A percentile compares a stretch with the other conserved stretches of the same genome.
These are phyloP conservation scores for Polydrusus tereticollis DNA, from an alignment of 2,888 invertebrate genomes.

Conservation along the genomic window DNA sequence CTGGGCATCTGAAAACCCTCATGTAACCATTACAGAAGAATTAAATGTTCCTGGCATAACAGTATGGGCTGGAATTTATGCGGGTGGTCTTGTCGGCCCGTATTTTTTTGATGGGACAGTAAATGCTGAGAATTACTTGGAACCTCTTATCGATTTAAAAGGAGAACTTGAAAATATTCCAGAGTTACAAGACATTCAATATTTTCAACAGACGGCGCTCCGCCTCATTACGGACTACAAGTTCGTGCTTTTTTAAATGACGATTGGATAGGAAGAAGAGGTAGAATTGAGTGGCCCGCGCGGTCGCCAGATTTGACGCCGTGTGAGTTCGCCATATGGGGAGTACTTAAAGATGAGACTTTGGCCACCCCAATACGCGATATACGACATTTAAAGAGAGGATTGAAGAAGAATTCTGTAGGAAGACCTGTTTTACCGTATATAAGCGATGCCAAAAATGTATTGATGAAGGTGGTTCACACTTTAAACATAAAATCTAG, in stretches of 20 bases:
- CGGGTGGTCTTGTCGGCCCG: conserved; percentile 52
- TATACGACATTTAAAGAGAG: conserved; percentile 36
- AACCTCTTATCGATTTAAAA: conserved; percentile 24
- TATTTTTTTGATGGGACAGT: conserved; percentile 46
- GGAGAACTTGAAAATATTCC: conserved; percentile 23
- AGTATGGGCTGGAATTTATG: conserved; percentile 51
- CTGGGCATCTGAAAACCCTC: conserved; percentile 51
- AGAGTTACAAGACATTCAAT: conserved; percentile 10
- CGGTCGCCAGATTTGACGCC: no score
- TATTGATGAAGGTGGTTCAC: conserved; percentile 24
- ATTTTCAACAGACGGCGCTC: conserved; percentile 18
- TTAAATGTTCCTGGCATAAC: conserved; percentile 50
- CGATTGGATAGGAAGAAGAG: background rate
- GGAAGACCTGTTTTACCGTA: conserved; percentile 28
- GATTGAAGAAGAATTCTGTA: conserved; percentile 40
- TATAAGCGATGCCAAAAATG: conserved; percentile 25
- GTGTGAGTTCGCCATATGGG: no score
- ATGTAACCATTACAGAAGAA: conserved; percentile 47
- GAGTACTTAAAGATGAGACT: conserved; percentile 39
- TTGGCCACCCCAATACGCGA: conserved; percentile 31
- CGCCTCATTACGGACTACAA: conserved; percentile 1
- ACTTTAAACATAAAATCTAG: conserved; percentile 24
- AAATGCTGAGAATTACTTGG: conserved; percentile 45
- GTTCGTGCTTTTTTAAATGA: conserved; percentile 16
- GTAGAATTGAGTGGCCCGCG: background rate